phyloP scores from a whole-genome alignment of 2,797 vertebrate genomes.

The Sciurus carolinensis region DNA sequence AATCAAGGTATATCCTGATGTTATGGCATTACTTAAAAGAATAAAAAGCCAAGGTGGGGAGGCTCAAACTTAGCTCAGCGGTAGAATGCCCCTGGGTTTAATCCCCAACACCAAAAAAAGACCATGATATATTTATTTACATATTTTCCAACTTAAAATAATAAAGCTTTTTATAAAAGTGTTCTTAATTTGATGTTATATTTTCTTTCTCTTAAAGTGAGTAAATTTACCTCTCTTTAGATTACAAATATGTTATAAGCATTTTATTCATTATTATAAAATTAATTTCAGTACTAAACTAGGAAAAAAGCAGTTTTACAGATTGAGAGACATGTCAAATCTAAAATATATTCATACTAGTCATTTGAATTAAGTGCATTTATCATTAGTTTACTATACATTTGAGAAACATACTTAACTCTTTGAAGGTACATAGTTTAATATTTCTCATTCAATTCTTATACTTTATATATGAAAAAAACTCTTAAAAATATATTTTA shows the following conservation, averaged over 20 bases:
- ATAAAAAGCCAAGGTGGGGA: no score
- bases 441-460: not conserved
- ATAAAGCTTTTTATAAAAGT: not conserved
- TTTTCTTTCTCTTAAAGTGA: not conserved
- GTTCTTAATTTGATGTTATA: not conserved
- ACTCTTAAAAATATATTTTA: not conserved
- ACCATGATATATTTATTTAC: not conserved
- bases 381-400: not conserved
- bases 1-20: no score
- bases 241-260: not conserved
- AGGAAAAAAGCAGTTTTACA: not conserved
- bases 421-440: not conserved
- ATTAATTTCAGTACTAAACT: not conserved
- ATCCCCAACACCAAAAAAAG: no score
- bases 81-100: no score
- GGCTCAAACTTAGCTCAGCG: no score
- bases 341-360: not conserved
- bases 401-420: constrained; percentile 25
- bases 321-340: not conserved
- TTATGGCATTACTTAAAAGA: no score
- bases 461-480: not conserved
- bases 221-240: constrained; percentile 27
- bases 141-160: not conserved
- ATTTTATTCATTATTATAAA: constrained; percentile 11
- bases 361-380: not conserved